These are phyloP conservation scores for Drosophila equinoxialis DNA, from an alignment of 1,140 invertebrate species.

Conservation along the genomic window DNA sequence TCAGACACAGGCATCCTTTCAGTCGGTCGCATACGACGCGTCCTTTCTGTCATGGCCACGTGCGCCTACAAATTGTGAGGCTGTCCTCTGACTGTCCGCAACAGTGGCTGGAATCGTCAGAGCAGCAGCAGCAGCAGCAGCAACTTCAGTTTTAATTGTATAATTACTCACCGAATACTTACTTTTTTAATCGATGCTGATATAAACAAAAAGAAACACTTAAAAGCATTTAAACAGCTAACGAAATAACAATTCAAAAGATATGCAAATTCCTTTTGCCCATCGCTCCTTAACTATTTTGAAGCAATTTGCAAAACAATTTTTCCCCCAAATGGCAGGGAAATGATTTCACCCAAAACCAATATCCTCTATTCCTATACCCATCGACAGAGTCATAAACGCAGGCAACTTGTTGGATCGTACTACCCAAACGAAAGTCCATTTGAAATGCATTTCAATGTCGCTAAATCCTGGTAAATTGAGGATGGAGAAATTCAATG, in stretches of 20 bases:
- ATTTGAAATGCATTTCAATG: conserved; percentile 40
- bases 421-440: conserved; percentile 42
- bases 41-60: conserved; percentile 54
- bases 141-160: conserved; percentile 72
- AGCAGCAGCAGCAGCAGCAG: neutral
- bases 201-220: conserved; percentile 40
- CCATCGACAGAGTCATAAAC: conserved; percentile 9
- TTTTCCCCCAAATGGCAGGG: conserved; percentile 50
- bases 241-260: conserved; percentile 6
- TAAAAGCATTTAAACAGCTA: conserved; percentile 3
- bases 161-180: conserved; percentile 72
- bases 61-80: conserved; percentile 29
- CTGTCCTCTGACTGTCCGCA: conserved; percentile 5
- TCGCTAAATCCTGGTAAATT: too few relatives aligned
- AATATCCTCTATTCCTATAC: conserved; percentile 29
- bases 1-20: conserved; percentile 22
- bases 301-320: conserved; percentile 42
- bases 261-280: conserved; percentile 15
- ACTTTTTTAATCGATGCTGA: conserved; percentile 65
- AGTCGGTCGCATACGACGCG: conserved; percentile 26
- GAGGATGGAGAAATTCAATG: too few relatives aligned
- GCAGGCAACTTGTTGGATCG: conserved; percentile 67
- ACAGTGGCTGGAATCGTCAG: neutral
- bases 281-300: conserved; percentile 20
- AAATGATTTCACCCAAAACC: conserved; percentile 47